Evolutionary conservation across 2,113 vertebrate species (phyloP), one percentile per base, ranked within the genome.

Genomic region (Pimephales promelas): DNA sequence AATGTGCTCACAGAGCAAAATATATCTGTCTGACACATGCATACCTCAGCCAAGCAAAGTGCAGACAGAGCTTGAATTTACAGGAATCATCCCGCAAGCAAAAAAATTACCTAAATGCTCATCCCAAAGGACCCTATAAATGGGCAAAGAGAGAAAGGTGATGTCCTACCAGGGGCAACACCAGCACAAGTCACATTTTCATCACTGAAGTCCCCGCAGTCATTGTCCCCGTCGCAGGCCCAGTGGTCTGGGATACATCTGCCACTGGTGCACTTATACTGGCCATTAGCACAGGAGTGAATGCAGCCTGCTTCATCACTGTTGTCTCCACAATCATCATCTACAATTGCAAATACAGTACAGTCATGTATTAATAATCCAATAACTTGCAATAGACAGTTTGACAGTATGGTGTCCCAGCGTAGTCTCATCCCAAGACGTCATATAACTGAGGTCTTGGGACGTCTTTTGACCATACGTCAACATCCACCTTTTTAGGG

Each of bases 131-230:
- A 16, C 47, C 47, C 47, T 7, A 54, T n/a, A 40, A n/a, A 10
- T 14, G 22, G 34, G 7, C 14, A 24, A 18, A 59, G 26, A 66
- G 10, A 82, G 4, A 31, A 36, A 68, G 11, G 2, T 34, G 10
- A 20, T 43, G 0, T 81, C 96, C 90, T 87, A 99, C 98, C 92
- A 91, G 94, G 91, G 80, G 93, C 94, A 73, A 94, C 90, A 45
- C 93, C 96, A 88, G 93, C 93, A 88, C 97, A 99, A 72, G 97
- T 97, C 10, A 89, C 80, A 87, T 93, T 96, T 91, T 99, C 98
- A 71, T 99, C 98, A 81, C 97, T 99, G 92, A 95, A 97, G 85
- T 99, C 98, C 2, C 96, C 98, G 49, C 98, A 99, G 92, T 99
- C 98, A 3, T 99, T 97, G 90, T 99, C 97, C 0, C 97, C 97